These are phyloP conservation scores for Myiothlypis chrysogaster DNA, from an alignment of 2,797 vertebrate genomes.

Conservation along the genomic window DNA sequence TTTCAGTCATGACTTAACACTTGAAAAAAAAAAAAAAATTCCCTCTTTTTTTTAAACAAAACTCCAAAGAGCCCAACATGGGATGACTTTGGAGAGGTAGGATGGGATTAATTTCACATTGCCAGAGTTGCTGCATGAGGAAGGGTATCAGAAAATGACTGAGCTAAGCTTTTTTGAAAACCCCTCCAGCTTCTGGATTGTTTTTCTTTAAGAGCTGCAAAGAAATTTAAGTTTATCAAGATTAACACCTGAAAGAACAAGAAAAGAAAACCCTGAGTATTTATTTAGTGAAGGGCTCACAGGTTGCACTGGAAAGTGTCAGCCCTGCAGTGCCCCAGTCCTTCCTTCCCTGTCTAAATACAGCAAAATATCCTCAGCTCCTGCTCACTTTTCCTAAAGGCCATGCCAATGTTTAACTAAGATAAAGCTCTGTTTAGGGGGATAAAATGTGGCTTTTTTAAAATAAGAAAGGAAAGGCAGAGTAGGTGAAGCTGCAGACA, in stretches of 20 bases:
- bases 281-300: background rate
- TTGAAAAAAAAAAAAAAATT: background rate
- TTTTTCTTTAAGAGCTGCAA: background rate
- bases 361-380: background rate
- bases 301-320: background rate
- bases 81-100: background rate
- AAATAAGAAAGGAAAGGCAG: background rate
- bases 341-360: background rate
- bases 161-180: background rate
- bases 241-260: background rate
- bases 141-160: background rate
- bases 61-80: background rate
- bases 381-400: background rate
- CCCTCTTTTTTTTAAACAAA: background rate
- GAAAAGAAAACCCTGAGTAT: background rate
- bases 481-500: background rate
- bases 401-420: fast-evolving
- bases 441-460: background rate
- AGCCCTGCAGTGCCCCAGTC: background rate
- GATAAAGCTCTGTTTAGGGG: background rate
- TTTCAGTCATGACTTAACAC: background rate
- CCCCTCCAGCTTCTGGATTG: background rate
- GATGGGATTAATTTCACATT: background rate
- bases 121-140: background rate
- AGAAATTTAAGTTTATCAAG: background rate